A percentile compares a stretch with the other conserved stretches of the same genome.
phyloP scores from a whole-genome alignment of 2,888 invertebrate genomes.

The Bellardia bayeri region DNA sequence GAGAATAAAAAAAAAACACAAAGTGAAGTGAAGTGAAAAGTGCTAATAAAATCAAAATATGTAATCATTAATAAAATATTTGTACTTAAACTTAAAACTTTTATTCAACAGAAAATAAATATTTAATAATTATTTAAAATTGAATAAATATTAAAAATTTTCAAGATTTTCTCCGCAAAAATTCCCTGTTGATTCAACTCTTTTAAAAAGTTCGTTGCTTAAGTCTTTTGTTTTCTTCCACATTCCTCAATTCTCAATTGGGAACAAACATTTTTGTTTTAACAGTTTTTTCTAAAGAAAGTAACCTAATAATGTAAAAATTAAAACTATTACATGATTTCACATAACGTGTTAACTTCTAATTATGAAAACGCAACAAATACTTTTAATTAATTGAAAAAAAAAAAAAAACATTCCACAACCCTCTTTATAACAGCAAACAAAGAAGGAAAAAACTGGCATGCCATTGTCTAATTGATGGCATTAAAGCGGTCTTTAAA shows the following conservation, averaged over 20 bases:
- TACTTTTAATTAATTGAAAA: constrained; percentile 40
- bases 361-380: constrained; percentile 50
- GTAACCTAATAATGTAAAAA: constrained; percentile 60
- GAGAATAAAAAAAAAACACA: not conserved
- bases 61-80: too few species aligned
- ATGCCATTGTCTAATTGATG: constrained; percentile 59
- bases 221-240: constrained; percentile 35
- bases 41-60: not conserved
- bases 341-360: constrained; percentile 53
- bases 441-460: constrained; percentile 31
- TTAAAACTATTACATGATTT: constrained; percentile 62
- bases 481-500: constrained; percentile 45
- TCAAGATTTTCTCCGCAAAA: not conserved
- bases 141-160: not conserved
- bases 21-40: not conserved
- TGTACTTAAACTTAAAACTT: too few species aligned
- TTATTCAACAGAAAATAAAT: too few species aligned
- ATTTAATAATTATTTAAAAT: too few species aligned
- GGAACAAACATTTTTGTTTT: not conserved
- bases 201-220: constrained; percentile 17
- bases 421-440: not conserved
- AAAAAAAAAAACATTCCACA: constrained; percentile 11
- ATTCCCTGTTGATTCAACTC: too few species aligned
- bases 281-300: constrained; percentile 31
- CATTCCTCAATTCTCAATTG: too few species aligned